Base-by-base conservation (phyloP, 2,113 vertebrate genomes). In the Elephantulus edwardii region DNA sequence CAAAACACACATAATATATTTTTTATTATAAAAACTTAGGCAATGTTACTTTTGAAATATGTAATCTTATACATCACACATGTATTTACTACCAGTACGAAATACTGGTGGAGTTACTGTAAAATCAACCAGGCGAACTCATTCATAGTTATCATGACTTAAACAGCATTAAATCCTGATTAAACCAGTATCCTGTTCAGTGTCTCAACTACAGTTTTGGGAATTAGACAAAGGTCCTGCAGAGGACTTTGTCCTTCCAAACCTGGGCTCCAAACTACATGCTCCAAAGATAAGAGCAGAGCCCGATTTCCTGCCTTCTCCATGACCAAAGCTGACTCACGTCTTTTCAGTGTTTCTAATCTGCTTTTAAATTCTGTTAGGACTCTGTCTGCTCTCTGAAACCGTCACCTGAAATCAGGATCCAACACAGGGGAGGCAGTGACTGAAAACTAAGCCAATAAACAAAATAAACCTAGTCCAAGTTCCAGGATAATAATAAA, bases 1-100 rank as follows among this genome's bases (percentile, higher is more conserved):
- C 64, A 75, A 95, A 90, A 95, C 95, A 96, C 46, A 91, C 87
- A 58, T 60, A 58, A 86, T 90, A 83, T 94, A 76, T 96, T 92
- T 96, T 92, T 94, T 58, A 95, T 92, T 95, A 96, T 92, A 94
- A 95, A 96, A 95, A 91, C 94, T 96, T 77, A 96, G 90, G 97
- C 94, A 88, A 96, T 83, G 71, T 91, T 96, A 96, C 82, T 97
- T 94, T 60, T 75, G 88, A 93, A 93, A 96, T 66, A 95, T 60
- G 91, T 77, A 91, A 90, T 54, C 87, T 93, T 92, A 96, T 95
- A 96, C 88, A 92, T 91, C 75, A 93, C 44, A 94, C 44, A 56
- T 52, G 44, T 84, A 94, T 89, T 92, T 92, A 81, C 58, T 88
- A 77, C 30, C 94, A 95, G 90, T 85, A 90, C 77, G 88, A 81